Evolutionary conservation across 2,888 invertebrate genomes (phyloP).

Genomic region (Ametastegia equiseti): DNA sequence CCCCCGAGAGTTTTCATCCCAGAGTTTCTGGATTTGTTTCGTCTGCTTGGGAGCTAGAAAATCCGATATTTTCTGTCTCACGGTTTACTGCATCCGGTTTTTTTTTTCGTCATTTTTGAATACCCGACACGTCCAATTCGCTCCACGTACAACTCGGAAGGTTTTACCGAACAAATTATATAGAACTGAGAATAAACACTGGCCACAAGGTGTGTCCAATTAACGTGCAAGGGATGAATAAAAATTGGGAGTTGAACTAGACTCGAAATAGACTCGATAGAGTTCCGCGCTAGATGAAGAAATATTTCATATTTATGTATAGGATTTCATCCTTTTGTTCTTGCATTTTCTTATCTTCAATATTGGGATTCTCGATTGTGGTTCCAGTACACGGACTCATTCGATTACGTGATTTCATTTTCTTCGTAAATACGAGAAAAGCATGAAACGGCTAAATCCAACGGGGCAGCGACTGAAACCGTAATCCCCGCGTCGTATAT

Average conservation of each 20-base stretch:
- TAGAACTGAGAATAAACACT: no score
- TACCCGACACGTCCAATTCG: neutral
- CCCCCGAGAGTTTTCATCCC: neutral
- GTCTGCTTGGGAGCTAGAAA: slow-evolving; percentile 1
- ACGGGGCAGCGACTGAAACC: neutral
- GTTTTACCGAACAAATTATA: no score
- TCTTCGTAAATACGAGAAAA: slow-evolving; percentile 29
- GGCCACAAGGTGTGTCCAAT: neutral
- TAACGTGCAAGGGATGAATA: neutral
- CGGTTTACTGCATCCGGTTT: neutral
- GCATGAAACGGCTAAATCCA: slow-evolving; percentile 21
- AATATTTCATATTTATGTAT: no score
- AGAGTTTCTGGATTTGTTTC: neutral
- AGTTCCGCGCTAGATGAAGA: no score
- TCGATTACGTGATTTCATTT: slow-evolving; percentile 40
- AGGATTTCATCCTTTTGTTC: neutral
- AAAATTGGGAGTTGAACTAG: neutral
- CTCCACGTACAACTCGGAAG: neutral
- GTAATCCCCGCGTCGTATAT: slow-evolving; percentile 15
- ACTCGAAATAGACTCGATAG: neutral
- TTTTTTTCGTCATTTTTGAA: neutral
- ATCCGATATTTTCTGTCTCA: neutral
- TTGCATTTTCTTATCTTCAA: neutral
- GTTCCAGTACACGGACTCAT: slow-evolving; percentile 27
- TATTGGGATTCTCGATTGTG: neutral